These are phyloP conservation scores for Esox masquinongy DNA, from an alignment of 2,797 vertebrate species.

Conservation along the genomic window DNA sequence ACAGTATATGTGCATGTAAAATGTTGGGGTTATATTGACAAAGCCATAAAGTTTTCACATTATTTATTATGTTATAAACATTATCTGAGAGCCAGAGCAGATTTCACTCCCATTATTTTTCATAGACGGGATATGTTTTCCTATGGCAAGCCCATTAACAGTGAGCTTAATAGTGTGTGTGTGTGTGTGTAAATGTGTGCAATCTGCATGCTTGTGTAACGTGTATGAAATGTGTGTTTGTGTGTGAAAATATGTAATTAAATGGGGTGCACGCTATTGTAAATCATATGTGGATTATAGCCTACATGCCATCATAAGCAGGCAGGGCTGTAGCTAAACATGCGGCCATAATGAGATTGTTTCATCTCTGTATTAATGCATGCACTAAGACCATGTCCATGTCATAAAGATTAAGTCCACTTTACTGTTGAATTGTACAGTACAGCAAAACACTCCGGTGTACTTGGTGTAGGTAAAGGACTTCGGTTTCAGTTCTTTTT, in stretches of 20 bases:
- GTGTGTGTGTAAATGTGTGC: background rate
- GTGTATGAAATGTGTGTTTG: constrained; percentile 11
- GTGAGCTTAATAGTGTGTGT: background rate
- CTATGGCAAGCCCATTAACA: constrained; percentile 3
- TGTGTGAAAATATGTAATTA: background rate
- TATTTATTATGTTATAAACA: too few relatives aligned
- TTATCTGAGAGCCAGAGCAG: too few relatives aligned
- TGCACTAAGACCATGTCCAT: constrained; percentile 7
- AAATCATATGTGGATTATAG: constrained; percentile 57
- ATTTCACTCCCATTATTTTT: too few relatives aligned
- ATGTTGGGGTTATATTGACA: too few relatives aligned
- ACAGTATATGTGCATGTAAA: too few relatives aligned
- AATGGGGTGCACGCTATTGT: constrained; percentile 11
- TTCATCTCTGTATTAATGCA: constrained; percentile 26
- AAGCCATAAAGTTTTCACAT: too few relatives aligned
- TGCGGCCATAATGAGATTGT: constrained; percentile 4
- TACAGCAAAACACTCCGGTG: too few relatives aligned
- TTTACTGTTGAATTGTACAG: too few relatives aligned
- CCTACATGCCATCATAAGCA: constrained; percentile 47
- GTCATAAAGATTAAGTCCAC: background rate
- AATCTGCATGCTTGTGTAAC: background rate
- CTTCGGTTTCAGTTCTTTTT: too few relatives aligned
- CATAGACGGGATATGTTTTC: background rate
- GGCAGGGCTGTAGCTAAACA: constrained; percentile 20
- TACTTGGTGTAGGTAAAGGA: too few relatives aligned